Evolutionary conservation across 2,797 vertebrate species (phyloP).

Genomic region (Anas georgica): DNA sequence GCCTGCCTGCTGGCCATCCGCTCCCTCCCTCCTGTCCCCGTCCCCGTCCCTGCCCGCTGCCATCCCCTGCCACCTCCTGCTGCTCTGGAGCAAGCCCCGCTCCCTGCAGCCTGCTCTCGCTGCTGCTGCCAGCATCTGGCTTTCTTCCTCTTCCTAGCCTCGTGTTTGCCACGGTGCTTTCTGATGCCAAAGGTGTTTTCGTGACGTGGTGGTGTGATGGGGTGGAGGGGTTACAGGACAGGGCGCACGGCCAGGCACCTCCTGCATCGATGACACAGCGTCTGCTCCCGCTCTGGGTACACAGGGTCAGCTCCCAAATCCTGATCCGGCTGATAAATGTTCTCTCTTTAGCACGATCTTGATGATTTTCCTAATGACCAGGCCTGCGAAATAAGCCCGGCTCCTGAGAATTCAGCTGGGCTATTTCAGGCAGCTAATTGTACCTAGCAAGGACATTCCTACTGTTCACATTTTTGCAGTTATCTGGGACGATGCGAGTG

Average conservation of each 20-base stretch:
- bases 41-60: background rate
- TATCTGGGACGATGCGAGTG: background rate
- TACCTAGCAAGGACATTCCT: slow-evolving; percentile 27
- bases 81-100: accelerated
- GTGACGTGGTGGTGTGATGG: accelerated
- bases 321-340: background rate
- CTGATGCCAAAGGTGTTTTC: accelerated
- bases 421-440: slow-evolving; percentile 49
- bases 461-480: background rate
- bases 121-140: background rate
- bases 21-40: background rate
- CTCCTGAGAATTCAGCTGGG: slow-evolving; percentile 19
- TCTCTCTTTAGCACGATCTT: background rate
- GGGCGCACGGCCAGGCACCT: background rate
- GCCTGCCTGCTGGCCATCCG: background rate
- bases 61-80: background rate
- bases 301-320: accelerated
- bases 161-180: background rate
- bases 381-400: background rate
- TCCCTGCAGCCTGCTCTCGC: background rate
- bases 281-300: background rate
- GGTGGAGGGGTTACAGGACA: accelerated
- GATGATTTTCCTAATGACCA: slow-evolving; percentile 38
- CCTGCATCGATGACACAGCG: background rate
- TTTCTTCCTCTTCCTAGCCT: background rate